A percentile compares a stretch with the other conserved stretches of the same genome.
phyloP scores from a whole-genome alignment of 1,140 invertebrate species.

The Nymphalis io region DNA sequence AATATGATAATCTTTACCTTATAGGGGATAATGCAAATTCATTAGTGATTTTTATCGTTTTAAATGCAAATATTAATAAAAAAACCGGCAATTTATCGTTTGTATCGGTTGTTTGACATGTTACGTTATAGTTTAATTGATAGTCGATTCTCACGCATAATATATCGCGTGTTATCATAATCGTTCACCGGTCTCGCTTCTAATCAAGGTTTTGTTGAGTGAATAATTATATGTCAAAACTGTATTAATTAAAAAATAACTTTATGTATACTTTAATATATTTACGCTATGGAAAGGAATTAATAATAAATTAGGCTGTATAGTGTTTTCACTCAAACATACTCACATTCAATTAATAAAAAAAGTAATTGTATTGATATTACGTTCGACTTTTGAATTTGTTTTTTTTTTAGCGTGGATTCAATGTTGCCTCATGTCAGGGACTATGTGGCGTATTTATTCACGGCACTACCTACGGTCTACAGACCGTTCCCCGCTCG shows the following conservation, averaged over 20 bases:
- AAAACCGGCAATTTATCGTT: neutral
- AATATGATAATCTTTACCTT: neutral
- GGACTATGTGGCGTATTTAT: no score
- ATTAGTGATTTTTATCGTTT: conserved; percentile 3
- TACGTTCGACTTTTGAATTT: no score
- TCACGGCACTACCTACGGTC: no score
- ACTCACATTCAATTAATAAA: no score
- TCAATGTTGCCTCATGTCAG: no score
- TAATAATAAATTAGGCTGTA: no score
- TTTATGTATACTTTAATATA: no score
- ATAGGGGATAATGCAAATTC: neutral
- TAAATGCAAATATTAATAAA: conserved; percentile 1
- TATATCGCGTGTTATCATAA: neutral
- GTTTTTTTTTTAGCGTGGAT: no score
- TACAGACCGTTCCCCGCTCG: no score
- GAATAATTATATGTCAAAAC: neutral
- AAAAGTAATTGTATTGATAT: no score
- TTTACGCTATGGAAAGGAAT: no score
- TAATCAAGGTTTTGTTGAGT: conserved; percentile 2
- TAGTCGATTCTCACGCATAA: neutral
- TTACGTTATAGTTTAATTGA: conserved; percentile 5
- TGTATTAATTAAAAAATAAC: neutral
- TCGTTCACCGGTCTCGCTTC: neutral
- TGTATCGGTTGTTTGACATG: neutral
- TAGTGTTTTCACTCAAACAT: no score